Evolutionary conservation across 2,888 invertebrate species (phyloP), one percentile per base, ranked within the genome.

Genomic region (Lamproptera curius): DNA sequence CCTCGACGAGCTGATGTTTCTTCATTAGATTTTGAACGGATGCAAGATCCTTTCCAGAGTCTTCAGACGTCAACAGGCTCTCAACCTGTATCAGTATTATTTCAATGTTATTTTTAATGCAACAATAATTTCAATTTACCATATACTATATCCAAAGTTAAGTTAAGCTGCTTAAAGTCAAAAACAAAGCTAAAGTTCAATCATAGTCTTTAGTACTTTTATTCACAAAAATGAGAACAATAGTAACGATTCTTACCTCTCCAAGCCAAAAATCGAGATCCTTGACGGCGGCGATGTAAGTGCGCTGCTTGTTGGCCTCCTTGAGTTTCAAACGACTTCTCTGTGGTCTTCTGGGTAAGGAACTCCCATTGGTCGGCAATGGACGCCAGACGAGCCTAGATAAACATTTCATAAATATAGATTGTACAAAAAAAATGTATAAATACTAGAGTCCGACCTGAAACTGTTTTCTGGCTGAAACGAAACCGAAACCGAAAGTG

Each of bases 181-280:
- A n/a, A n/a, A n/a, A n/a, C n/a, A n/a, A n/a, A n/a, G n/a, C n/a
- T n/a, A n/a, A n/a, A n/a, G n/a, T n/a, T n/a, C n/a, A n/a, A n/a
- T n/a, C n/a, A n/a, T n/a, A n/a, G n/a, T n/a, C n/a, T n/a, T n/a
- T n/a, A n/a, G n/a, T n/a, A n/a, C n/a, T n/a, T n/a, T n/a, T n/a
- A n/a, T n/a, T n/a, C n/a, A n/a, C n/a, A n/a, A n/a, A n/a, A n/a
- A n/a, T n/a, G n/a, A n/a, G n/a, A n/a, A n/a, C n/a, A n/a, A n/a
- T n/a, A n/a, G n/a, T n/a, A 6, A 15, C 6, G 14, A 10, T 16
- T 23, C n/a, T 40, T 60, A 80, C 84, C 91, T 99, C 99, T 63
- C 99, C 99, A 47, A 99, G 92, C 99, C 99, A 99, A 89, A 99
- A 99, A 88, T 99, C 99, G 58, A 99, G 92, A 87, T 99, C 99